Evolutionary conservation across 2,113 vertebrate species (phyloP).

Genomic region (Tonatia bakeri): DNA sequence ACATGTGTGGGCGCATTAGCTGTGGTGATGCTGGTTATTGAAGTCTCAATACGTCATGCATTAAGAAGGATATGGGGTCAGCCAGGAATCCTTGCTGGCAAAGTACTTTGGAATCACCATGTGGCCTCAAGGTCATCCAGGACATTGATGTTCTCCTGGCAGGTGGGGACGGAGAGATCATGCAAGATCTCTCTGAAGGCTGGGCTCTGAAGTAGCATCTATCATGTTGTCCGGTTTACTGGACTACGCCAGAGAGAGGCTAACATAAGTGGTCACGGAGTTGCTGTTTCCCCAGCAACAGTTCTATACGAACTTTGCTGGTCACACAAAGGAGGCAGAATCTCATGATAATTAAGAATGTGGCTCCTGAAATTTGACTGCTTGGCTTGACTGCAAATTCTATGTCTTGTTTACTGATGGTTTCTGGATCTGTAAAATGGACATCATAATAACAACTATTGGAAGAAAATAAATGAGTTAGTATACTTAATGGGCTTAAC

Average conservation of each 20-base stretch:
- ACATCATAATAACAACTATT: not conserved
- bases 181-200: not conserved
- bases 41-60: not conserved
- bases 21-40: not conserved
- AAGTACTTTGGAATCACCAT: not conserved
- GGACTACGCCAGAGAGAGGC: not conserved
- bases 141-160: not conserved
- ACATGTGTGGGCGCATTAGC: not conserved
- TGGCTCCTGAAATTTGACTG: not conserved
- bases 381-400: not conserved
- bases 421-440: not conserved
- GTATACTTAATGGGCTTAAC: not conserved
- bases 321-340: not conserved
- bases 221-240: not conserved
- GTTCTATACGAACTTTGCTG: not conserved
- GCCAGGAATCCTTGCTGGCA: not conserved
- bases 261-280: not conserved
- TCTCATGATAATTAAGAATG: not conserved
- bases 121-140: not conserved
- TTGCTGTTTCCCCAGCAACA: not conserved
- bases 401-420: not conserved
- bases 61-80: not conserved
- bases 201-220: fast-evolving
- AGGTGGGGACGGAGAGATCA: not conserved
- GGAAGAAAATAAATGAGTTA: not conserved